Evolutionary conservation across 1,140 invertebrate species (phyloP), one percentile per base, ranked within the genome.

Genomic region (Oncopodura yosiiana): DNA sequence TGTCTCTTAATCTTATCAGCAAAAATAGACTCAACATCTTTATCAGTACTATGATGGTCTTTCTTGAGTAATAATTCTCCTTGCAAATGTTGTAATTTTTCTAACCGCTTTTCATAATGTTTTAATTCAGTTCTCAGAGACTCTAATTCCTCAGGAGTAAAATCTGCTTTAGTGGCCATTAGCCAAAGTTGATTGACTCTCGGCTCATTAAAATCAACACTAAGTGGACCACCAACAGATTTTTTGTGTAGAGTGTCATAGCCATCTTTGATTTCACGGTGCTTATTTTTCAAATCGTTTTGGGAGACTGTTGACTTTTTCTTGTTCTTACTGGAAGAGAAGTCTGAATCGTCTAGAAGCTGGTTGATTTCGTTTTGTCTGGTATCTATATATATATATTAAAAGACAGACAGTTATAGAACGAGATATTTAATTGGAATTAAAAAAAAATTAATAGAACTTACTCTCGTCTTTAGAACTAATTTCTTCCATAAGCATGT

Each of bases 121-220:
- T 80, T 74, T 42, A 95, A 70, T 69, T 94, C 90, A 39, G 81
- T 79, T 81, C 84, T 85, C 37, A 95, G 75, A 3, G 88, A 90
- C 56, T 81, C 77, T 8, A 94, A 69, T 75, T 94, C 89, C 61
- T 84, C 78, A 4, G 77, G 70, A 36, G 81, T 81, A 69, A 94
- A 94, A 68, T 89, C 83, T 24, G 80, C 78, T 56, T 82, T 76
- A 12, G 82, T 66, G 1, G 89, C 91, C 39, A 87, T 72, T 61
- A 78, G 79, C 90, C 90, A 95, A 26, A 95, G 71, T 4, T 81
- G 81, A 70, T 89, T 82, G 2, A 94, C 89, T 74, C 88, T 87
- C 0, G 84, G 84, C 66, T 94, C 89, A 18, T 87, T 76, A 69
- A 95, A 94, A 61, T 92, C 87, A 67, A 79, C 81, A 60, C 82